phyloP scores from a whole-genome alignment of 2,888 invertebrate species.

The Lathronympha strigana region DNA sequence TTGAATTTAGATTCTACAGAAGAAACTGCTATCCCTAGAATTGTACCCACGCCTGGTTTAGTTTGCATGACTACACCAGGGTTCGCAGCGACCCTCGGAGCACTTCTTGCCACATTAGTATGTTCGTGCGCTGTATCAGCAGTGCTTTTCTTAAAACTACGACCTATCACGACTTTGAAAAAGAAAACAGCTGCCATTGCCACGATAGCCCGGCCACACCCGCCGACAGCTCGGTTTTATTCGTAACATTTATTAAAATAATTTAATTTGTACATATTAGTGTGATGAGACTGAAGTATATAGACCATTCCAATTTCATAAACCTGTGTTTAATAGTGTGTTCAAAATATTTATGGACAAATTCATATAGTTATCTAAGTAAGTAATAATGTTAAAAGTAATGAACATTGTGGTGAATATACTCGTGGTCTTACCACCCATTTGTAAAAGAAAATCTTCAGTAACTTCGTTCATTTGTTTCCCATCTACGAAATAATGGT shows the following conservation, averaged over 20 bases:
- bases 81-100: slow-evolving; percentile 93
- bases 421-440: background rate
- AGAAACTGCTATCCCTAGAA: slow-evolving; percentile 83
- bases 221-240: slow-evolving; percentile 84
- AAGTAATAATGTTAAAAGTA: slow-evolving; percentile 16
- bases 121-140: slow-evolving; percentile 94
- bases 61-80: slow-evolving; percentile 98
- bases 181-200: slow-evolving; percentile 81
- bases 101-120: slow-evolving; percentile 91
- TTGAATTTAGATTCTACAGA: slow-evolving; percentile 91
- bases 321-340: slow-evolving; percentile 65
- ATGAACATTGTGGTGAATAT: slow-evolving; percentile 9
- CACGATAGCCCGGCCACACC: slow-evolving; percentile 77
- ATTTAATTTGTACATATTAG: slow-evolving; percentile 82
- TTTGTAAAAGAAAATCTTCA: slow-evolving; percentile 54
- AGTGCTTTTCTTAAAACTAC: slow-evolving; percentile 91
- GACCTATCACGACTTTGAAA: slow-evolving; percentile 86
- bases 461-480: slow-evolving; percentile 54
- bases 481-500: slow-evolving; percentile 51
- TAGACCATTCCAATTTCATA: slow-evolving; percentile 74
- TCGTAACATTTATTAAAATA: slow-evolving; percentile 81
- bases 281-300: slow-evolving; percentile 83
- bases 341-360: slow-evolving; percentile 56
- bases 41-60: slow-evolving; percentile 88
- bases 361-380: slow-evolving; percentile 9